Evolutionary conservation across 2,797 vertebrate species (phyloP).

Genomic region (Sebastiscus albofasciatus): DNA sequence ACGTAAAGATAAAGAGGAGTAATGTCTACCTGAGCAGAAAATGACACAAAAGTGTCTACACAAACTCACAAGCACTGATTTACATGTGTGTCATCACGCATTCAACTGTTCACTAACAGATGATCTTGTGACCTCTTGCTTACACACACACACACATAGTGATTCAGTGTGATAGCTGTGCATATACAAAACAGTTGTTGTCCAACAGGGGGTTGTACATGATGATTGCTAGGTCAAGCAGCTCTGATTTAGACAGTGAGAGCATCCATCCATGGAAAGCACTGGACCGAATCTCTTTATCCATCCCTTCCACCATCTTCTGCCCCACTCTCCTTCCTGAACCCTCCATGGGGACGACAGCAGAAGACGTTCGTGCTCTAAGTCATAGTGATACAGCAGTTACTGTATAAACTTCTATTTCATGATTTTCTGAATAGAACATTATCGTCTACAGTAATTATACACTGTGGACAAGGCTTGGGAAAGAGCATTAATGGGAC

Average conservation of each 20-base stretch:
- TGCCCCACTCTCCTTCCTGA: neutral
- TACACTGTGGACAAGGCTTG: neutral
- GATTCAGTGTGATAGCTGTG: conserved; percentile 1
- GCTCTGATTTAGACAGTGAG: conserved; percentile 5
- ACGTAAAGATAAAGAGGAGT: too few relatives aligned
- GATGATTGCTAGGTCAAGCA: conserved; percentile 41
- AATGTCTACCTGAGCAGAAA: too few relatives aligned
- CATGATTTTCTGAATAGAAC: neutral
- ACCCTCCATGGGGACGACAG: neutral
- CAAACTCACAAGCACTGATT: neutral
- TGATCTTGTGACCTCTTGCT: too few relatives aligned
- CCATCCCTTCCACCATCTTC: neutral
- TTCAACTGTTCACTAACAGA: neutral
- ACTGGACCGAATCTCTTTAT: neutral
- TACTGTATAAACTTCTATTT: neutral
- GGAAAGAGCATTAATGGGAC: neutral
- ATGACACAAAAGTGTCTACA: too few relatives aligned
- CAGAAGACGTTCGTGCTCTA: neutral
- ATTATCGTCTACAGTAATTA: neutral
- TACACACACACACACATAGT: neutral
- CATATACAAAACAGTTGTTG: conserved; percentile 8
- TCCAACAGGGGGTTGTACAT: neutral
- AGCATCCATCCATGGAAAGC: conserved; percentile 28
- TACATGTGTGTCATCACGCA: neutral
- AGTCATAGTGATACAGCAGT: neutral